Base-by-base conservation (phyloP, 2,113 vertebrate species). In the Pyrgilauda ruficollis region DNA sequence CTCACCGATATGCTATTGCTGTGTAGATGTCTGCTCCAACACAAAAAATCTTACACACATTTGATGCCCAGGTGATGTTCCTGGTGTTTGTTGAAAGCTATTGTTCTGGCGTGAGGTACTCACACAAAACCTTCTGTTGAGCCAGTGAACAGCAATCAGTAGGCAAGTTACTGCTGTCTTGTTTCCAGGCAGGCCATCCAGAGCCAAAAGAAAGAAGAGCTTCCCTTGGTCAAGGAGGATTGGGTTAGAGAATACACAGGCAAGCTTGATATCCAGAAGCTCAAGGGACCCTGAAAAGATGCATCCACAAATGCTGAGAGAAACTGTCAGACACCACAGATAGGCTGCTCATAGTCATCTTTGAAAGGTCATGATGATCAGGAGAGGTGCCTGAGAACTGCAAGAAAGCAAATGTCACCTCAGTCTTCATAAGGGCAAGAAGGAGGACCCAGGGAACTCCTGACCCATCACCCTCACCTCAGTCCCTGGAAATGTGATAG, bases 201-300 rank as follows among this genome's bases (percentile, higher is more conserved):
- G 24, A 89, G 53, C 7, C 2, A 83, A 78, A 89, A 6, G 15
- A 21, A 56, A 43, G 26, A 80, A 49, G 47, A 39, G 7, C 22
- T 79, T 72, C 22, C 2, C 21, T 49, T 56, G 30, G 11, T 50
- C 26, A 33, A 58, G 27, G 2, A 88, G 8, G 5, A 13, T 7
- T 73, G 11, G 4, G 7, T 64, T 43, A 35, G 43, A 49, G 26
- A 80, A 35, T 21, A 27, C 26, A 14, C 4, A 15, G 24, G 30
- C 9, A 49, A 31, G 6, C 4, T 0, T 27, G 17, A 43, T 5
- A 37, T 43, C 26, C 35, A 49, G 20, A 73, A 58, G 17, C 73
- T 35, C 35, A 10, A 43, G 12, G 18, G 18, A 1, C 14, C 11
- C 30, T 64, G 30, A 43, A 0, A 0, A 23, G 30, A 55, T 41